These are phyloP conservation scores for Allobates femoralis DNA, from an alignment of 2,797 vertebrate genomes.

Conservation along the genomic window DNA sequence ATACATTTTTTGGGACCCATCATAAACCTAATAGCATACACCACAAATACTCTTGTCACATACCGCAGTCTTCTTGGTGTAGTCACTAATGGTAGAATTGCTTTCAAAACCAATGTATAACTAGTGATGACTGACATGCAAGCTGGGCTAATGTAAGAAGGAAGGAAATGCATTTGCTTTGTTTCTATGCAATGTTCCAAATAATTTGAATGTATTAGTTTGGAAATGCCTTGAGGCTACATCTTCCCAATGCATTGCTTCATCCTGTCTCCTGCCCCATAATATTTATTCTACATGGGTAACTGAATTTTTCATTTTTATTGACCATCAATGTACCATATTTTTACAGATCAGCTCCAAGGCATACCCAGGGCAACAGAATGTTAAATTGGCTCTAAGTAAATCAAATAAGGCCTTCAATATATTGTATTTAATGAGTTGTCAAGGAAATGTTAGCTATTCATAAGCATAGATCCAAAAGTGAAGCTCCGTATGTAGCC, in stretches of 20 bases:
- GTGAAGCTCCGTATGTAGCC: too few species aligned
- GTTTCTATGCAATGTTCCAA: neutral
- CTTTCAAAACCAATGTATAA: neutral
- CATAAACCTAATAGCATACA: neutral
- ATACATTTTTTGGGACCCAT: neutral
- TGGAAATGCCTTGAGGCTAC: neutral
- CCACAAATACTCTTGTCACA: neutral
- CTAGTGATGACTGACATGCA: neutral
- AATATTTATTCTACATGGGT: neutral
- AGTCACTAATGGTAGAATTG: neutral
- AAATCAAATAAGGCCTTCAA: neutral
- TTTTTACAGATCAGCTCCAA: neutral
- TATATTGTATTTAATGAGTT: neutral
- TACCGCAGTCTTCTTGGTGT: neutral
- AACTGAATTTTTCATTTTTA: neutral
- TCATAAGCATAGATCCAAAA: too few species aligned
- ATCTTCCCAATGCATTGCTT: neutral
- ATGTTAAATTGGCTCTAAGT: neutral
- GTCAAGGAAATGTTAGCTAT: neutral
- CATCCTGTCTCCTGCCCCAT: neutral
- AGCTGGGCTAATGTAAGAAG: neutral
- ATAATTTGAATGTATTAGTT: neutral
- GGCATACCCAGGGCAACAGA: neutral
- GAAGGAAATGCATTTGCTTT: neutral
- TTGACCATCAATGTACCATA: neutral